A percentile compares a stretch with the other conserved stretches of the same genome.
These are phyloP conservation scores for Pentalonia nigronervosa DNA, from an alignment of 1,140 invertebrate species.

Conservation along the genomic window DNA sequence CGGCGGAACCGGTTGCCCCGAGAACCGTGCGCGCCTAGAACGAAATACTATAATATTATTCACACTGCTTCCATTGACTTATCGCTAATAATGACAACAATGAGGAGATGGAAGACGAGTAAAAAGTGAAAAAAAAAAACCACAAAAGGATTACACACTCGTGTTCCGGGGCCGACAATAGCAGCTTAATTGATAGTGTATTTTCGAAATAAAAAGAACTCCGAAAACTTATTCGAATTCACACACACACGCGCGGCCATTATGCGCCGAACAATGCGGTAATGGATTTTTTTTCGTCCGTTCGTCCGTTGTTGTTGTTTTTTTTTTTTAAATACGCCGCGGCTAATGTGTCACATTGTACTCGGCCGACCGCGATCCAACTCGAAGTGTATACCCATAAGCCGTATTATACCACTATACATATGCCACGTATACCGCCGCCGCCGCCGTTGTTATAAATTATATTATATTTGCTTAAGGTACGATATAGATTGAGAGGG, in stretches of 20 bases:
- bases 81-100: slow-evolving; percentile 53
- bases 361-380: neutral
- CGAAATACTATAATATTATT: slow-evolving; percentile 29
- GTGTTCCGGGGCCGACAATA: slow-evolving; percentile 45
- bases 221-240: slow-evolving; percentile 41
- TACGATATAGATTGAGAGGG: neutral
- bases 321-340: slow-evolving; percentile 27
- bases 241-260: slow-evolving; percentile 5
- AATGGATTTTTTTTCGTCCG: slow-evolving; percentile 40
- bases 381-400: neutral
- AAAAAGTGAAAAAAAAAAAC: slow-evolving; percentile 20
- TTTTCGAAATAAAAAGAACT: slow-evolving; percentile 42
- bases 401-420: neutral
- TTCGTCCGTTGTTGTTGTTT: neutral
- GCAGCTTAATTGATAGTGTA: slow-evolving; percentile 54
- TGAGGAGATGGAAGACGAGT: slow-evolving; percentile 1
- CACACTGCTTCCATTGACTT: slow-evolving; percentile 49
- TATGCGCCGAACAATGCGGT: slow-evolving; percentile 27
- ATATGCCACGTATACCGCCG: too few relatives aligned
- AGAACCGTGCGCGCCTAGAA: neutral
- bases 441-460: neutral
- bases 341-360: slow-evolving; percentile 39
- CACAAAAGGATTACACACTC: slow-evolving; percentile 50
- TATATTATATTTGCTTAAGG: neutral
- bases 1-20: slow-evolving; percentile 36